Evolutionary conservation across 1,140 invertebrate genomes (phyloP), one percentile per base, ranked within the genome.

Genomic region (Schlechtendalia chinensis): DNA sequence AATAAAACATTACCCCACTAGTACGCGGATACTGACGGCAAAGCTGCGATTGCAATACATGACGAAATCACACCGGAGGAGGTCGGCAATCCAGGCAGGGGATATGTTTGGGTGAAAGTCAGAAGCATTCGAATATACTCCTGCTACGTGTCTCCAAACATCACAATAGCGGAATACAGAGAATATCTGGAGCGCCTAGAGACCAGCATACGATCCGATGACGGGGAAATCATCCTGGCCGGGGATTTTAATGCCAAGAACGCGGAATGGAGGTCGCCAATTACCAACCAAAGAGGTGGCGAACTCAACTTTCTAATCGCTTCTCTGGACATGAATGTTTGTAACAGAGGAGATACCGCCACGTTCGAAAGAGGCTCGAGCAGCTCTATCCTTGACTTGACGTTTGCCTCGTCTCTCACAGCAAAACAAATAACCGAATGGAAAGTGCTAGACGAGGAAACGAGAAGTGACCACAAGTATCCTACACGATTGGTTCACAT

Each of bases 171-270:
- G 5, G 63, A 29, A 1, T 81, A 29, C 8, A 69, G 1, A 54
- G 67, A 81, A 3, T 81, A 65, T 32, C n/a, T 71, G 1, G 22
- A 67, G 29, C n/a, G 29, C 2, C 16, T 80, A 16, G 59, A 80
- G 5, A 17, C 12, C 0, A 67, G 50, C 22, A 50, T 81, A 24
- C 32, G 67, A 32, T n/a, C 19, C 0, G 80, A 11, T 50, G 5
- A 1, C 3, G 65, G 80, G 50, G 39, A 29, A 39, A 16, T 29
- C 11, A 45, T 80, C 27, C 11, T 80, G 4, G 77, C 56, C 32
- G 80, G 80, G 10, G 79, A 81, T 32, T 39, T 81, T 10, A 81
- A 81, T 53, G 79, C 61, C 5, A 81, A 81, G 5, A 32, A 63
- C 29, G 16, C 17, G 4, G 29, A 63, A 11, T 81, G 79, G 79